Conservation (phyloP, 2,113 vertebrate genomes). For the Periophthalmodon schlosseri region DNA sequence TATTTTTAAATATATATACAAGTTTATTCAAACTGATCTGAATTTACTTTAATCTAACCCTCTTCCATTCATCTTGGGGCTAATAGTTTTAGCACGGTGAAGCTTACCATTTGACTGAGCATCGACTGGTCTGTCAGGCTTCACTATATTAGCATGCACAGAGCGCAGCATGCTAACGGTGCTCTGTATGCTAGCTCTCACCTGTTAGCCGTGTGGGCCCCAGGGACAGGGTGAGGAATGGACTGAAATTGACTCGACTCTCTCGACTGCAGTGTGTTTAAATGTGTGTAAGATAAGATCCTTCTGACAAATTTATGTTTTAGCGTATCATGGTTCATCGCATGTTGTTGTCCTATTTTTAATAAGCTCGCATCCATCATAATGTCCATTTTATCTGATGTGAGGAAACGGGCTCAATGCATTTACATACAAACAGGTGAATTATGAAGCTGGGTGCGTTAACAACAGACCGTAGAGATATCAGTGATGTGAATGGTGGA, state of each 20-base stretch:
- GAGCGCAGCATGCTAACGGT: background rate
- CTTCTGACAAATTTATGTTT: background rate
- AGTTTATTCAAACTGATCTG: too few species aligned
- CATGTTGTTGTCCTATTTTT: background rate
- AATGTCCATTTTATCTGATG: too few species aligned
- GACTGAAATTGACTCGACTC: background rate
- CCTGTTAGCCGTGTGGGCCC: background rate
- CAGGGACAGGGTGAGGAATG: background rate
- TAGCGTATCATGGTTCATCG: background rate
- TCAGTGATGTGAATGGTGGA: too few species aligned
- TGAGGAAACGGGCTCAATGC: too few species aligned
- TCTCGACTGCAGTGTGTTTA: background rate
- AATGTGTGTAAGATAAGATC: background rate
- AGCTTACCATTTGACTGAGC: conserved; percentile 8
- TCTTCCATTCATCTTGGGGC: conserved; percentile 12
- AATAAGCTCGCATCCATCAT: too few species aligned
- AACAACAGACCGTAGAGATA: too few species aligned
- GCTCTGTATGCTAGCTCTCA: background rate
- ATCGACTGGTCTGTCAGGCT: background rate
- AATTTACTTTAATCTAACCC: background rate
- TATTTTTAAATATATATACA: too few species aligned
- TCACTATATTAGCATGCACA: conserved; percentile 12
- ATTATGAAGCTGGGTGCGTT: too few species aligned
- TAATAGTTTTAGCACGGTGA: background rate
- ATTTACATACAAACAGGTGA: too few species aligned